Conservation (phyloP, 2,888 invertebrate genomes). For the Limnephilus auricula region DNA sequence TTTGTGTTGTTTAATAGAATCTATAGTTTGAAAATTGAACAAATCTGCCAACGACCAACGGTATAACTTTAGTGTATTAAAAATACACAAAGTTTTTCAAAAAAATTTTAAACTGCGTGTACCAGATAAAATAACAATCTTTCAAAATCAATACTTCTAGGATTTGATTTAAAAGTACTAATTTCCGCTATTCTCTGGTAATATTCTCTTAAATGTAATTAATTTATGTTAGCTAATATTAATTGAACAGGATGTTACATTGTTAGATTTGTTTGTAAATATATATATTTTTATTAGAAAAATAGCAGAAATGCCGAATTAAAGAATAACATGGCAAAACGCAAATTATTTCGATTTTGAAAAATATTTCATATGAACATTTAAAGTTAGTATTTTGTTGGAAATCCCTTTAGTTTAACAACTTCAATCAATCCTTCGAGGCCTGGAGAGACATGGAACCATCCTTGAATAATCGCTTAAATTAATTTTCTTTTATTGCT, state of each 20-base stretch:
- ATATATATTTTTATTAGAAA: neutral
- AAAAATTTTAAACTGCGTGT: too few relatives aligned
- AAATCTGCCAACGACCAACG: too few relatives aligned
- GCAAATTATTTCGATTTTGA: neutral
- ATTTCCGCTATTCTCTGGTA: too few relatives aligned
- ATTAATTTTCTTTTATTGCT: slow-evolving; percentile 22
- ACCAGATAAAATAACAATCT: too few relatives aligned
- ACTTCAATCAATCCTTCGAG: neutral
- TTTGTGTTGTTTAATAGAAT: too few relatives aligned
- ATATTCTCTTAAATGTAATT: slow-evolving; percentile 6
- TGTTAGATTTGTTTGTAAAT: neutral
- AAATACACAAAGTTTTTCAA: too few relatives aligned
- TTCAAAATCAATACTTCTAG: too few relatives aligned
- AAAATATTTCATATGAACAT: slow-evolving; percentile 3
- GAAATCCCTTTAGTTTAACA: slow-evolving; percentile 24
- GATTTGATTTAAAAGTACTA: too few relatives aligned
- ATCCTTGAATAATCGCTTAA: neutral
- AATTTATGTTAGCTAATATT: neutral
- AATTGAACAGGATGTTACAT: neutral
- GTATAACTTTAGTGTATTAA: too few relatives aligned
- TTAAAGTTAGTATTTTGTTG: slow-evolving; percentile 22
- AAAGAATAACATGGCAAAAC: neutral
- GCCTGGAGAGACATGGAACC: neutral
- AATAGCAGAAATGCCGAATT: neutral
- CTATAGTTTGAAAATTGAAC: too few relatives aligned